These are phyloP conservation scores for Brachyopa scutellaris DNA, from an alignment of 2,888 invertebrate species.

Conservation along the genomic window DNA sequence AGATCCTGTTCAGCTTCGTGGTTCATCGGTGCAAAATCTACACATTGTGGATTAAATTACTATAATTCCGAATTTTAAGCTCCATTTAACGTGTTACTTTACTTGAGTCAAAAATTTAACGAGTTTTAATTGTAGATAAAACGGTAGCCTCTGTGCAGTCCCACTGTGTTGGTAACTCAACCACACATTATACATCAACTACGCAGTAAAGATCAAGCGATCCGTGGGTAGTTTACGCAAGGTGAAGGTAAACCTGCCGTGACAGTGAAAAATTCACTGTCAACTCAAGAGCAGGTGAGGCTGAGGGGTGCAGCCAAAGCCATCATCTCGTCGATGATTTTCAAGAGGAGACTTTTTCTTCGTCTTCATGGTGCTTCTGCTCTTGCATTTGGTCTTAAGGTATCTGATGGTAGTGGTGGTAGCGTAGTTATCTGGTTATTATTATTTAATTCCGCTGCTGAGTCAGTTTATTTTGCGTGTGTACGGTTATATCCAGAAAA, in stretches of 20 bases:
- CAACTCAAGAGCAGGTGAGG: constrained; percentile 18
- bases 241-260: constrained; percentile 59
- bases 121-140: too few species aligned
- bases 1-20: too few species aligned
- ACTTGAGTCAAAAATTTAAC: too few species aligned
- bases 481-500: constrained; percentile 41
- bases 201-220: constrained; percentile 8
- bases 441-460: constrained; percentile 57
- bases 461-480: constrained; percentile 49
- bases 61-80: too few species aligned
- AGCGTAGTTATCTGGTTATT: constrained; percentile 45
- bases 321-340: constrained; percentile 30
- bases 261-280: constrained; percentile 56
- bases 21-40: too few species aligned
- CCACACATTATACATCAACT: not conserved
- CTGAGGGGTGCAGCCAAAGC: not conserved
- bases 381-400: constrained; percentile 11
- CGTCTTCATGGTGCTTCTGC: constrained; percentile 1
- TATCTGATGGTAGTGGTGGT: not conserved
- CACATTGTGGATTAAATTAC: too few species aligned
- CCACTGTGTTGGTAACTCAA: constrained; percentile 35
- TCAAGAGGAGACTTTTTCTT: constrained; percentile 3
- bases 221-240: constrained; percentile 24
- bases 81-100: too few species aligned
- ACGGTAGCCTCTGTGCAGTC: not conserved